Percentiles rank a stretch among this genome's conserved stretches.
phyloP scores from a whole-genome alignment of 2,888 invertebrate genomes.

The Peribatodes rhomboidaria region DNA sequence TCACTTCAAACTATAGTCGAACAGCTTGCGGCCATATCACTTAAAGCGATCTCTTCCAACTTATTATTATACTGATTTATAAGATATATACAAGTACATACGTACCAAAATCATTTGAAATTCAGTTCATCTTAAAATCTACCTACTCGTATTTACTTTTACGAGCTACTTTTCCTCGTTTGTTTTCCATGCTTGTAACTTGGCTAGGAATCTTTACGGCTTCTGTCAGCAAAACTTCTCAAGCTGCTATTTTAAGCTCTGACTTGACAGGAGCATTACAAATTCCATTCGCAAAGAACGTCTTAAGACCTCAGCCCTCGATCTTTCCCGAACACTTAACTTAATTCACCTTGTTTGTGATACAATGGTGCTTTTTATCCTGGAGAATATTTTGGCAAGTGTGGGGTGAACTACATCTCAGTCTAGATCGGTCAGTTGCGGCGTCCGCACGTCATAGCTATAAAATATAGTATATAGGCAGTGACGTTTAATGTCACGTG shows the following conservation, averaged over 20 bases:
- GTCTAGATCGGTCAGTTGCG: conserved; percentile 74
- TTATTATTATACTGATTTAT: too few relatives aligned
- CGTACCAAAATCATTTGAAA: too few relatives aligned
- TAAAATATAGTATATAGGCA: conserved; percentile 48
- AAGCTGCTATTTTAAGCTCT: conserved; percentile 35
- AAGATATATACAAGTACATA: too few relatives aligned
- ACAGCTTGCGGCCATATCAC: too few relatives aligned
- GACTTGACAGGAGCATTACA: conserved; percentile 27
- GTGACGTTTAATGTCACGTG: conserved; percentile 53
- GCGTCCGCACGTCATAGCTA: conserved; percentile 70
- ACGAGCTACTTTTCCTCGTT: too few relatives aligned
- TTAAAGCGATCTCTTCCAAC: too few relatives aligned
- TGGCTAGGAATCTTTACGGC: conserved; percentile 20
- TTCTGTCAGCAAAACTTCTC: conserved; percentile 24
- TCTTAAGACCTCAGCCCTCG: conserved; percentile 35
- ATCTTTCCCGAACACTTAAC: conserved; percentile 60
- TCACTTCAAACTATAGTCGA: too few relatives aligned
- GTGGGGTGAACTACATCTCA: conserved; percentile 70
- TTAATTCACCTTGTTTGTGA: conserved; percentile 69
- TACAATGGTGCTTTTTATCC: conserved; percentile 72
- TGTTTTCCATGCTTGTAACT: conserved; percentile 12
- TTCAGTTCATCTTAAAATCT: too few relatives aligned
- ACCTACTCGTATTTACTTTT: too few relatives aligned
- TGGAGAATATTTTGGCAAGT: conserved; percentile 69
- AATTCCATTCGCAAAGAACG: conserved; percentile 35